Evolutionary conservation across 1,140 invertebrate genomes (phyloP).

Genomic region (Camponotus floridanus): DNA sequence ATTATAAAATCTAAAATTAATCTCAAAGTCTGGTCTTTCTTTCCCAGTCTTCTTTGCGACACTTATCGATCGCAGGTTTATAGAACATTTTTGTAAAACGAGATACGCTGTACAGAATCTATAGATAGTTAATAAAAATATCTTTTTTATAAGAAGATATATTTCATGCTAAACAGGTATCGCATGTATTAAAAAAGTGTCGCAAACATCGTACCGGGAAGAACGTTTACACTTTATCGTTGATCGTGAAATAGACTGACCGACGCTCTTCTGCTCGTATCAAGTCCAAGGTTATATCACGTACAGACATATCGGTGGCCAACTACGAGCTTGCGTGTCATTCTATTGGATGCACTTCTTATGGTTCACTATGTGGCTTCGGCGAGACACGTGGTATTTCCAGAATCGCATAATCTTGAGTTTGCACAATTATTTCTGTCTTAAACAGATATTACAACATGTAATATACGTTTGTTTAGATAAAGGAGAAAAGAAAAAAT

Average conservation of each 20-base stretch:
- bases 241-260: neutral
- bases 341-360: neutral
- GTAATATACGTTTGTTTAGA: neutral
- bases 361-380: neutral
- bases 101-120: neutral
- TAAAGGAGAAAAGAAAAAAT: neutral
- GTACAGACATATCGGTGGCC: neutral
- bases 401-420: neutral
- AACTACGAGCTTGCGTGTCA: neutral
- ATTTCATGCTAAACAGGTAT: neutral
- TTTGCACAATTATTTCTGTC: neutral
- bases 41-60: neutral
- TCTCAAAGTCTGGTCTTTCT: neutral
- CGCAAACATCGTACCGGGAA: neutral
- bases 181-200: neutral
- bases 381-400: neutral
- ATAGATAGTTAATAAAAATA: neutral
- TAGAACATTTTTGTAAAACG: neutral
- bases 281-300: constrained; percentile 42
- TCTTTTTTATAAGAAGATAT: neutral
- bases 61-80: neutral
- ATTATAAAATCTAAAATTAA: neutral
- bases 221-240: constrained; percentile 12
- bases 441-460: neutral
- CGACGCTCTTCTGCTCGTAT: neutral